Evolutionary conservation across 2,797 vertebrate genomes (phyloP), one percentile per base, ranked within the genome.

Genomic region (Prunella strophiata): DNA sequence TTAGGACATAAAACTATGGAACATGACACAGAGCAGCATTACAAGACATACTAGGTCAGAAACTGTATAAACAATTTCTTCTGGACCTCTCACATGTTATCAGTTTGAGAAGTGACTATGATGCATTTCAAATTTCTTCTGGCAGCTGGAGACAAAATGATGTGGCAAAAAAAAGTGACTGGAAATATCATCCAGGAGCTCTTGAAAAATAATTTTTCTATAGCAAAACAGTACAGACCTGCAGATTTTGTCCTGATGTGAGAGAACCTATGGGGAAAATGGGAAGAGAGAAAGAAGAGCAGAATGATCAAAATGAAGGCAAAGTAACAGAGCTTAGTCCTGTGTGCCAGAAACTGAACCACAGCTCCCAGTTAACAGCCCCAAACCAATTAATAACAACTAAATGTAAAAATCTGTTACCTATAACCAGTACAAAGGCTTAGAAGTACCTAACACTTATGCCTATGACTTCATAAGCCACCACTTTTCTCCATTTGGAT

Each of bases 41-140:
- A 84, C 87, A 95, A 94, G 96, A 93, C 95, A 91, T 54, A 82
- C 67, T 51, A 80, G 88, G 91, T 95, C 92, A 96, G 96, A 93
- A 96, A 96, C 93, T 72, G 92, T 91, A 89, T 84, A 95, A 97
- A 93, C 94, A 92, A 84, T 97, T 95, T 96, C 91, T 97, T 93
- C 93, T 88, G 88, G 79, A 89, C 48, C 75, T 74, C 94, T 97
- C 95, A 85, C 51, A 27, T 96, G 86, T 95, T 95, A 96, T 94
- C 95, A 87, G 87, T 91, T 93, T 89, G 93, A 96, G 74, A 72
- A 94, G 92, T 91, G 94, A 94, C 88, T 93, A 68, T 43, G 94
- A 97, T 85, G 58, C 89, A 84, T 95, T 96, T 96, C 82, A 96
- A 61, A 92, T 94, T 87, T 95, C 82, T 96, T 80, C 89, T 93